A percentile compares a stretch with the other conserved stretches of the same genome.
These are phyloP conservation scores for Nephrocerus scutellatus DNA, from an alignment of 2,888 invertebrate genomes.

Conservation along the genomic window DNA sequence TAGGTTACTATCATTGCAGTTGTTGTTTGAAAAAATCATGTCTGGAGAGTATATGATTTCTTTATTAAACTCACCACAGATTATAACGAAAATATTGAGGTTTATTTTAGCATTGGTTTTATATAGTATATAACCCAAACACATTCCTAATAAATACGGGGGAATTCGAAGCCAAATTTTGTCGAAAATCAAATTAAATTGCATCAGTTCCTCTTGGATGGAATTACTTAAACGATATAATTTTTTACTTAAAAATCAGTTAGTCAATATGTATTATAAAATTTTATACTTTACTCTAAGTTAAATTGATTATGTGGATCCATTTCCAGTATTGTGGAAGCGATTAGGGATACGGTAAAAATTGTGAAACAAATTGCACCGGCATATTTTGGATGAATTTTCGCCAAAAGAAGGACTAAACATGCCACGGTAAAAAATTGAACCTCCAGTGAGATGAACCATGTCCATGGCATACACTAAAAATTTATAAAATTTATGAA, in stretches of 20 bases:
- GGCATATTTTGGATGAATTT: conserved; percentile 41
- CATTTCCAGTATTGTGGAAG: conserved; percentile 48
- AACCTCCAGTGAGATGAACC: conserved; percentile 71
- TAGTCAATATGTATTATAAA: conserved; percentile 7
- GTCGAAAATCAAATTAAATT: conserved; percentile 61
- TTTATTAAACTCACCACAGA: conserved; percentile 25
- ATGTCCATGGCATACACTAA: conserved; percentile 75
- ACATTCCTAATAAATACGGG: conserved; percentile 67
- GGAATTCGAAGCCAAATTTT: conserved; percentile 68
- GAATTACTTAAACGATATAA: conserved; percentile 11
- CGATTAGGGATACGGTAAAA: conserved; percentile 49
- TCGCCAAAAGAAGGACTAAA: conserved; percentile 56
- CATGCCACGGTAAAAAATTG: conserved; percentile 67
- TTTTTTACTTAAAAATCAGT: conserved; percentile 16
- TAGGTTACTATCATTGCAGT: no score
- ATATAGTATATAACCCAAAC: conserved; percentile 65
- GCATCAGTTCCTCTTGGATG: conserved; percentile 51
- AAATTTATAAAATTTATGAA: conserved; percentile 5
- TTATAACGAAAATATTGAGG: conserved; percentile 25
- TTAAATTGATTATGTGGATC: conserved; percentile 10
- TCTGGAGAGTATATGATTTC: not conserved
- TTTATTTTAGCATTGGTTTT: conserved; percentile 52
- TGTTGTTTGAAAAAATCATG: not conserved
- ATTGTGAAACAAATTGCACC: conserved; percentile 42
- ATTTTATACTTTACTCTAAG: conserved; percentile 3